Conservation (phyloP, 2,797 vertebrate genomes). For the Rhabdophis nuchalis region DNA sequence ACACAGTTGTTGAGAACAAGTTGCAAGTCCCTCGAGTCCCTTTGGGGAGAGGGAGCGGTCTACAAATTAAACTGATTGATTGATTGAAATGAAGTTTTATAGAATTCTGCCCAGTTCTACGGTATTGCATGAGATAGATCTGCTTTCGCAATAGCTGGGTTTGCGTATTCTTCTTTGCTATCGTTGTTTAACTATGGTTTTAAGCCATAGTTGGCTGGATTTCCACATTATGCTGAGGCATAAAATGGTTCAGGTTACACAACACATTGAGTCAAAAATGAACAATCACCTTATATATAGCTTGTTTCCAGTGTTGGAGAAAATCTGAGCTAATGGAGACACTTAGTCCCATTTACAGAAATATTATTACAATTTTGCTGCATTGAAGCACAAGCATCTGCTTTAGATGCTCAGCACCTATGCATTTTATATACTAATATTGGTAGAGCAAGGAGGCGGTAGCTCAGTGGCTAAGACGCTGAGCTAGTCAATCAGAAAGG, state of each 20-base stretch:
- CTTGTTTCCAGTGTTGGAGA: not conserved
- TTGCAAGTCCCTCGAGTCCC: too few relatives aligned
- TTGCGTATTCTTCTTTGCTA: not conserved
- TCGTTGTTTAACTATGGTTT: not conserved
- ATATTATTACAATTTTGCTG: not conserved
- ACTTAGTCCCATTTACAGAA: not conserved
- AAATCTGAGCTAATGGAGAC: not conserved
- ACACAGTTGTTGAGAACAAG: not conserved
- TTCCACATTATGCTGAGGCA: not conserved
- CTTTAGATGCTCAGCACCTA: not conserved
- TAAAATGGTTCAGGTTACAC: not conserved
- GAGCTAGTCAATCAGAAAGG: too few relatives aligned
- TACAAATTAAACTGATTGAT: too few relatives aligned
- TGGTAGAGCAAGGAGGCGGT: too few relatives aligned
- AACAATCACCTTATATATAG: not conserved
- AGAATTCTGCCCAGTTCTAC: not conserved
- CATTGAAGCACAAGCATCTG: not conserved
- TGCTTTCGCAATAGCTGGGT: not conserved
- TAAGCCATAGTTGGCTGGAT: not conserved
- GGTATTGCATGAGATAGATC: not conserved
- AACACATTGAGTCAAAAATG: not conserved
- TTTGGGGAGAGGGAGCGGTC: too few relatives aligned
- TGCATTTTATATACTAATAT: not conserved
- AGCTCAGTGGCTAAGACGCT: too few relatives aligned
- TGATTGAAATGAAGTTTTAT: too few relatives aligned